Conservation (phyloP, 2,797 vertebrate species). For the Petrocephalus sullivani region DNA sequence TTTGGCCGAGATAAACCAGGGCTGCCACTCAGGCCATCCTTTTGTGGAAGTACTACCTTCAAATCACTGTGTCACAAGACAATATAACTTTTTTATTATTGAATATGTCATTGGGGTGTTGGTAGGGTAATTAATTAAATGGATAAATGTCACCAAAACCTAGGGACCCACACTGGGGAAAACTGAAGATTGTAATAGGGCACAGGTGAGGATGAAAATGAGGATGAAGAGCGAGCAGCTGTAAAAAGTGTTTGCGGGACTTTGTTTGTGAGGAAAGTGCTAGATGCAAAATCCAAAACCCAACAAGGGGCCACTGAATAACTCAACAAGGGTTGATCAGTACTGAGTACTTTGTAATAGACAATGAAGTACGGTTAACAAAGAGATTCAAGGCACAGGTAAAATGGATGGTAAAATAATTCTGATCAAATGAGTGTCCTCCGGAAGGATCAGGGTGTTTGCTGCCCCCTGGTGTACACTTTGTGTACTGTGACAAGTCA, state of each 20-base stretch:
- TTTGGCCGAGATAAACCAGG: neutral
- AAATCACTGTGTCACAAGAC: neutral
- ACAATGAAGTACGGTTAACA: neutral
- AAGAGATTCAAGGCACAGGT: neutral
- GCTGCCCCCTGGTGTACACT: neutral
- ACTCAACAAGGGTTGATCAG: neutral
- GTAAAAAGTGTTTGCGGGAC: neutral
- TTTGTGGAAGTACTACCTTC: neutral
- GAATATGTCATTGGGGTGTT: neutral
- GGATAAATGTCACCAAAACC: neutral
- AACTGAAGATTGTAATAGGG: neutral
- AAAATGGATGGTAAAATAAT: neutral
- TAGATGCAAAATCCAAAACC: neutral
- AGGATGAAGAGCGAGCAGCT: neutral
- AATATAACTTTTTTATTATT: neutral
- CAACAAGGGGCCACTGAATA: neutral
- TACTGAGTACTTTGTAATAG: neutral
- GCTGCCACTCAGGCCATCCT: neutral
- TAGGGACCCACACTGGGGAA: neutral
- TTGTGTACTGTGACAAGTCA: neutral
- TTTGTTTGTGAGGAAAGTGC: neutral
- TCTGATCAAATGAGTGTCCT: neutral
- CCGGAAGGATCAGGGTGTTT: neutral
- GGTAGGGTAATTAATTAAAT: neutral
- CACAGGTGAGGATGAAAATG: neutral